Percentiles rank a stretch among this genome's conserved stretches.
phyloP scores from a whole-genome alignment of 1,140 invertebrate species.

The Samia ricini region DNA sequence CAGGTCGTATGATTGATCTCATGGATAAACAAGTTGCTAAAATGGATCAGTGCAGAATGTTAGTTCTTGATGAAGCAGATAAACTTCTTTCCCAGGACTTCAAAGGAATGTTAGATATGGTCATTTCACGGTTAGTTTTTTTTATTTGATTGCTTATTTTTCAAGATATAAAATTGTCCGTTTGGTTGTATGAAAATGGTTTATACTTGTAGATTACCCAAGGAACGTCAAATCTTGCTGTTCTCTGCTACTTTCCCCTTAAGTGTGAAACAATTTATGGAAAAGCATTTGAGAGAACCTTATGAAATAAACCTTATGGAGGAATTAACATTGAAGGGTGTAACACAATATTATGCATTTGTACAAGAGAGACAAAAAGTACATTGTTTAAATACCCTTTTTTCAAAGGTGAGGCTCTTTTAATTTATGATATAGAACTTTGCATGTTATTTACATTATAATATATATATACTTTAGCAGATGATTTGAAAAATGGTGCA shows the following conservation, averaged over 20 bases:
- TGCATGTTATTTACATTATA: neutral
- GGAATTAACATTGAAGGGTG: slow-evolving; percentile 98
- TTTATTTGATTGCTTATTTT: neutral
- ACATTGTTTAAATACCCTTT: slow-evolving; percentile 99
- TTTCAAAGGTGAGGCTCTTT: slow-evolving; percentile 91
- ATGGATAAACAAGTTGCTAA: slow-evolving; percentile 99
- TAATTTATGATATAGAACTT: neutral
- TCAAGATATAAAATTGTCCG: neutral
- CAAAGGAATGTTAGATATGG: slow-evolving; percentile 98
- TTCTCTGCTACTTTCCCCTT: slow-evolving; percentile 99
- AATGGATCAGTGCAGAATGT: slow-evolving; percentile 96
- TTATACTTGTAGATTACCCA: slow-evolving; percentile 84
- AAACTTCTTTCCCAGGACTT: slow-evolving; percentile 99
- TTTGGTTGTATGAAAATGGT: slow-evolving; percentile 12
- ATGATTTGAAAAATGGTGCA: too few relatives aligned
- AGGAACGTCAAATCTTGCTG: slow-evolving; percentile 97
- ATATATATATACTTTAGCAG: too few relatives aligned
- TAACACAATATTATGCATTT: slow-evolving; percentile 99
- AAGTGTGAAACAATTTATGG: slow-evolving; percentile 99
- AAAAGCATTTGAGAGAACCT: slow-evolving; percentile 96
- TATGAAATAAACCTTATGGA: slow-evolving; percentile 99
- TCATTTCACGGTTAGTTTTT: slow-evolving; percentile 86
- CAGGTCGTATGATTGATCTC: slow-evolving; percentile 98
- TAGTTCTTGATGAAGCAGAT: slow-evolving; percentile 99
- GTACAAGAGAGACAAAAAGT: slow-evolving; percentile 99